Evolutionary conservation across 2,797 vertebrate species (phyloP), one percentile per base, ranked within the genome.

Genomic region (Gymnocypris eckloni): DNA sequence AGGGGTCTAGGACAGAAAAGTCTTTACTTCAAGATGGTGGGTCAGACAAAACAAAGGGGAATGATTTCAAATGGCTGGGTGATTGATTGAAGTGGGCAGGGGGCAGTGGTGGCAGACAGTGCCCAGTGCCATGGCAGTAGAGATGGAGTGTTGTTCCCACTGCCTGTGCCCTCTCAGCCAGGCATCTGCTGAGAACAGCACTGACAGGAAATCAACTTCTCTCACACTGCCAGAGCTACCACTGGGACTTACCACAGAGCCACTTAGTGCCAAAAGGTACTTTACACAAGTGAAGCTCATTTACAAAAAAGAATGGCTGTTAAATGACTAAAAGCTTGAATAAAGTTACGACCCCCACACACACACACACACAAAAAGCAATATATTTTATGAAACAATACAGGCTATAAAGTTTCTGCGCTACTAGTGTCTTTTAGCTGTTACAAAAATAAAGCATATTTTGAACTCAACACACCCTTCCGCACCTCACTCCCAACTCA

Each of bases 11-110:
- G 73, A 77, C 45, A 54, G 48, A 54, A 77, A 77, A 13, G 72
- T 54, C 33, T 77, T 77, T 10, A 67, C 82, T 67, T 84, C 45
- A 77, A 84, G 45, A 77, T 54, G 59, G 71, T 52, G 28, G 28
- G 59, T 20, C 20, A 66, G 10, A 67, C 9, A 73, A 67, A 84
- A 66, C 73, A 67, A 84, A 67, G 45, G 73, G 72, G 45, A 54
- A 67, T 84, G 61, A 67, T 77, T 77, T 84, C 61, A 84, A 84
- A 84, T 77, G 61, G 82, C 72, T 33, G 64, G 28, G 64, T 83
- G 86, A 86, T 86, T 86, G 86, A 86, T 86, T 82, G 50, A 86
- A 82, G 72, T 64, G 79, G 85, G 59, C 70, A 61, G 73, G 73
- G 80, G 75, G 66, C 66, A 83, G 22, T 50, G 73, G 59, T 67